These are phyloP conservation scores for Podarcis lilfordi DNA, from an alignment of 2,797 vertebrate genomes.

Conservation along the genomic window DNA sequence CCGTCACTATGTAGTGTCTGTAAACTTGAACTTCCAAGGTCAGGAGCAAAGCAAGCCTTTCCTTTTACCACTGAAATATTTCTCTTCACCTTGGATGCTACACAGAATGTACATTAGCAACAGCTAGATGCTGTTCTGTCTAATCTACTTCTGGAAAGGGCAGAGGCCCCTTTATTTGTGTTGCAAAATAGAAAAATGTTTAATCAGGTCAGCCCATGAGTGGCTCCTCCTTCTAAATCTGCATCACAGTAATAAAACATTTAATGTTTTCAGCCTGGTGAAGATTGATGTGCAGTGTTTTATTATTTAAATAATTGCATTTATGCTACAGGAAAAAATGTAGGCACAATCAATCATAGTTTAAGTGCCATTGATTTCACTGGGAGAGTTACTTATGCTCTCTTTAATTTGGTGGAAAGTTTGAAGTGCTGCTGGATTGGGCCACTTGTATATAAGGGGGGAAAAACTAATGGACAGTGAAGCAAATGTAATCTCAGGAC, in stretches of 20 bases:
- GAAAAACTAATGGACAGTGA: background rate
- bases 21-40: conserved; percentile 33
- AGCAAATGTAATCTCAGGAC: too few relatives aligned
- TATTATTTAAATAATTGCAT: background rate
- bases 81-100: conserved; percentile 46
- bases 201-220: background rate
- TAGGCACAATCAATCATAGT: background rate
- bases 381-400: background rate
- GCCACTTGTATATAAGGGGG: background rate
- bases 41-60: conserved; percentile 56
- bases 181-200: background rate
- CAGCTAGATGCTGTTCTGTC: background rate
- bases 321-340: background rate
- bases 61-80: conserved; percentile 38
- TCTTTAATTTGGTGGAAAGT: background rate
- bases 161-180: conserved; percentile 8
- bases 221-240: background rate
- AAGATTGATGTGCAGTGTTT: background rate
- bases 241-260: background rate
- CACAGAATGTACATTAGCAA: background rate
- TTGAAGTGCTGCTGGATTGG: background rate
- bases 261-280: background rate
- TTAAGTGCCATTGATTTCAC: background rate
- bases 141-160: background rate
- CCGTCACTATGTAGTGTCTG: background rate